Conservation (phyloP, 2,113 vertebrate species). For the Lycocorax pyrrhopterus region DNA sequence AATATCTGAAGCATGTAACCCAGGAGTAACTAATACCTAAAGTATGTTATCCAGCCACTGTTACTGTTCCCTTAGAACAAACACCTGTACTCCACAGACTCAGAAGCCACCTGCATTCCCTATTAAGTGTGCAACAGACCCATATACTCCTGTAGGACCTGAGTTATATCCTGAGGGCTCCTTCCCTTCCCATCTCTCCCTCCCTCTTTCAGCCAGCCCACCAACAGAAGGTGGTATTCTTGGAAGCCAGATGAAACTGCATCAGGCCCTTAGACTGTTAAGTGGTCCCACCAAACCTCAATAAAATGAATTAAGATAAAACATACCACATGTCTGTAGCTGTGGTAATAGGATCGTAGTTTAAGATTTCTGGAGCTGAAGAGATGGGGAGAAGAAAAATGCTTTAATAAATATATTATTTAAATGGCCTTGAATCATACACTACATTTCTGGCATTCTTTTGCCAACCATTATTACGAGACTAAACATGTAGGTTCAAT, state of each 20-base stretch:
- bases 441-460: neutral
- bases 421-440: neutral
- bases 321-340: constrained; percentile 95
- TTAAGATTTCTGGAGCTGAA: constrained; percentile 93
- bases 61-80: neutral
- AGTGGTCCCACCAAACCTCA: neutral
- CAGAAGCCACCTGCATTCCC: neutral
- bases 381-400: neutral
- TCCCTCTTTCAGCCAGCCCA: neutral
- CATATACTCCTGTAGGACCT: neutral
- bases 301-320: neutral
- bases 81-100: neutral
- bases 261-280: neutral
- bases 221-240: neutral
- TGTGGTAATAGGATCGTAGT: constrained; percentile 97
- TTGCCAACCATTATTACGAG: neutral
- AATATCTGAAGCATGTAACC: neutral
- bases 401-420: neutral
- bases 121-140: neutral
- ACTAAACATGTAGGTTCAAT: neutral
- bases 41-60: neutral
- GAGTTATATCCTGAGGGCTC: neutral
- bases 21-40: neutral
- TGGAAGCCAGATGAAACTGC: neutral
- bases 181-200: neutral